These are phyloP conservation scores for Azorinus chamasolen DNA, from an alignment of 2,888 invertebrate genomes.

Conservation along the genomic window DNA sequence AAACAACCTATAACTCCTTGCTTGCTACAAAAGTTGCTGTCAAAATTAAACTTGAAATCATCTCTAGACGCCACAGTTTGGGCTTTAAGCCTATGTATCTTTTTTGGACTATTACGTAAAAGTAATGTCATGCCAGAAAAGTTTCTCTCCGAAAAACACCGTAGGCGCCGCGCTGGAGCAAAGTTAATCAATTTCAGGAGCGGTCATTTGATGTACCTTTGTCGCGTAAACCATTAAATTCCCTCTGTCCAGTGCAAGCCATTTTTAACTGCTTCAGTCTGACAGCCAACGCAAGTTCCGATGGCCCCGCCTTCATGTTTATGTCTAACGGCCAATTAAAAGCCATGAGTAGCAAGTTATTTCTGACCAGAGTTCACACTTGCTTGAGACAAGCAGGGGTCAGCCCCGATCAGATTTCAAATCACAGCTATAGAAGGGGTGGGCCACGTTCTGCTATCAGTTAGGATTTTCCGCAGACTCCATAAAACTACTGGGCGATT, in stretches of 20 bases:
- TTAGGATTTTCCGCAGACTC: too few relatives aligned
- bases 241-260: constrained; percentile 27
- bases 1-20: constrained; percentile 31
- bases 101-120: constrained; percentile 26
- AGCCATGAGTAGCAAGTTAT: constrained; percentile 1
- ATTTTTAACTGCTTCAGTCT: constrained; percentile 10
- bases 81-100: constrained; percentile 23
- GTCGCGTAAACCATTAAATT: constrained; percentile 9
- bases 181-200: too few relatives aligned
- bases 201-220: constrained; percentile 29
- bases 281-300: neutral
- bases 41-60: too few relatives aligned
- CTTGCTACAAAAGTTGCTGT: too few relatives aligned
- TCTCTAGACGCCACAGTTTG: too few relatives aligned
- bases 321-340: too few relatives aligned
- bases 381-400: constrained; percentile 4
- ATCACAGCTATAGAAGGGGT: too few relatives aligned
- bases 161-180: constrained; percentile 24
- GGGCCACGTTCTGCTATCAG: too few relatives aligned
- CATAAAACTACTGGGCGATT: too few relatives aligned
- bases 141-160: constrained; percentile 24
- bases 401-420: neutral
- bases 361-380: neutral
- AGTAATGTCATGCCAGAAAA: constrained; percentile 20
- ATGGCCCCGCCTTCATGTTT: constrained; percentile 27